Base-by-base conservation (phyloP, 2,113 vertebrate species). In the Tiliqua scincoides region DNA sequence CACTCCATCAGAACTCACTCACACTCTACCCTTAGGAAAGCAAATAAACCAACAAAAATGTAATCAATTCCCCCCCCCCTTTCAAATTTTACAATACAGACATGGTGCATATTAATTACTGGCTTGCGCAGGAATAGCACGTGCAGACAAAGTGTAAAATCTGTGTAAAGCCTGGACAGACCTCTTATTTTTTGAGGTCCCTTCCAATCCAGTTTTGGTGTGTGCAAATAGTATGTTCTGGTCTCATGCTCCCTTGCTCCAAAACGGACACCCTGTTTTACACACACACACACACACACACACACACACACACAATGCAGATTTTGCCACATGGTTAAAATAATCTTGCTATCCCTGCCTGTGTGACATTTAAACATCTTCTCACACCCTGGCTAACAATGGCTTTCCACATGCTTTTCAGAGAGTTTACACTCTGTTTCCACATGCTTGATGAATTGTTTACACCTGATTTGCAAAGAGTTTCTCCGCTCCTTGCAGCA, bases 141-240 rank as follows among this genome's bases (percentile, higher is more conserved):
- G 59, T 88, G 82, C 82, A 88, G 82, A 88, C 82, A 78, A 87
- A 30, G 86, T 83, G 79, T 77, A 67, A 88, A 84, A 14, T 84
- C 75, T 79, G 43, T n/a, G 87, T 40, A 72, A 88, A 65, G 43
- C 32, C 40, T 32, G 82, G 11, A 48, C 59, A 5, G 54, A 35
- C 18, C 7, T 18, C 14, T 57, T 48, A 17, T 5, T 20, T 18
- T 57, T 57, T n/a, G n/a, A n/a, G 54, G 30, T 9, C n/a, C n/a
- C 59, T 48, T 17, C 5, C 20, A 9, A 6, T 15, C 67, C 6
- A 2, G 14, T 79, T 37, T 11, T 37, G 30, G 18, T 23, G 54
- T 23, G 54, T 65, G 73, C 54, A 71, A 62, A 12, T 27, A 2
- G 11, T 59, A 32, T 25, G 32, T 8, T 48, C 54, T 37, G n/a